Evolutionary conservation across 53 echinoderm and acorn worm species (phyloP).

Genomic region (Zoroaster sp.): DNA sequence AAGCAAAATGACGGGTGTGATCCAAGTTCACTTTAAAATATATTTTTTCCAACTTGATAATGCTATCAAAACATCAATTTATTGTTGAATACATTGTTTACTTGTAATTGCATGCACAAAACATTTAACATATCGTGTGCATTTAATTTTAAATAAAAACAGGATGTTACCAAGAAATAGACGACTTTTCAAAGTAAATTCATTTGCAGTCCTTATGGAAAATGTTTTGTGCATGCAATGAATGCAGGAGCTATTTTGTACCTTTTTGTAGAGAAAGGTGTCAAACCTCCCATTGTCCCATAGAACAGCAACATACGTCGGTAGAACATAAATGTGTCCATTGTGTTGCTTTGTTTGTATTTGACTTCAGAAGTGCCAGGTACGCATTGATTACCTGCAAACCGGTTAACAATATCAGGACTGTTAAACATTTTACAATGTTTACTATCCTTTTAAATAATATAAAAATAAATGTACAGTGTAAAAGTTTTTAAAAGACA

Average conservation of each 20-base stretch:
- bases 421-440: not conserved
- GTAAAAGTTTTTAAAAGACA: too few relatives aligned
- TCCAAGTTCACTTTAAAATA: too few relatives aligned
- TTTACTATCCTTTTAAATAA: not conserved
- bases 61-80: too few relatives aligned
- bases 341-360: not conserved
- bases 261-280: conserved; percentile 22
- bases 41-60: too few relatives aligned
- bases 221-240: not conserved
- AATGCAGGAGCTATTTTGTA: not conserved
- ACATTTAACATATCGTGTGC: too few relatives aligned
- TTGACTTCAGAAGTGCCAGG: not conserved
- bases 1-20: too few relatives aligned
- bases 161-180: too few relatives aligned
- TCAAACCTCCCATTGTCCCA: conserved; percentile 25
- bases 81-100: too few relatives aligned
- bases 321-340: conserved; percentile 25
- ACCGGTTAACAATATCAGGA: not conserved
- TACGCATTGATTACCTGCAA: conserved; percentile 34
- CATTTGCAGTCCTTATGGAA: not conserved
- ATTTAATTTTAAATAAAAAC: too few relatives aligned
- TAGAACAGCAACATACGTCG: conserved; percentile 28
- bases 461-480: not conserved
- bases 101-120: too few relatives aligned
- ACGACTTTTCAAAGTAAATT: too few relatives aligned